A percentile compares a stretch with the other conserved stretches of the same genome.
phyloP scores from a whole-genome alignment of 2,888 invertebrate species.

The Nemoura dubitans region DNA sequence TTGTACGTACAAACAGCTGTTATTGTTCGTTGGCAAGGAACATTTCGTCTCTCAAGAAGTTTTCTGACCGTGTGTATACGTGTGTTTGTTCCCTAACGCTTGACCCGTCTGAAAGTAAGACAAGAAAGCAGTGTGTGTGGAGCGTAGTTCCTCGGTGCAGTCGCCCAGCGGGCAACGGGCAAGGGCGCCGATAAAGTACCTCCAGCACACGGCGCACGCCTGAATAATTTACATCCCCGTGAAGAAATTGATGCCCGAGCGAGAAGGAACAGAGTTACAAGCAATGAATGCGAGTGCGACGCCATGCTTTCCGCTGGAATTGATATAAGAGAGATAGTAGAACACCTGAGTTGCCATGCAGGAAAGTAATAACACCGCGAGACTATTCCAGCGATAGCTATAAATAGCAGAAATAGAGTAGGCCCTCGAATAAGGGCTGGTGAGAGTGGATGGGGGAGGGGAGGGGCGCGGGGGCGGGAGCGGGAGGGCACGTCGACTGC shows the following conservation, averaged over 20 bases:
- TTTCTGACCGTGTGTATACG: not conserved
- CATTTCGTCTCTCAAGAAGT: no score
- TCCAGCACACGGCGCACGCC: not conserved
- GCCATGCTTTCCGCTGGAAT: not conserved
- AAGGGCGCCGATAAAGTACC: constrained; percentile 22
- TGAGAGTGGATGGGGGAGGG: no score
- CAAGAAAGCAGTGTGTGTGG: not conserved
- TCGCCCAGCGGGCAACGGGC: not conserved
- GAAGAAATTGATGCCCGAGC: constrained; percentile 10
- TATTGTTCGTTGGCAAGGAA: no score
- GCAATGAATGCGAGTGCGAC: not conserved
- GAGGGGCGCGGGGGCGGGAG: not conserved
- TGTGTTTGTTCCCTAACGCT: not conserved
- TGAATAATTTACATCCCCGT: constrained; percentile 31
- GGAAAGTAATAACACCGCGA: constrained; percentile 42
- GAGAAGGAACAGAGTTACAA: not conserved
- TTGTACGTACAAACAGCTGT: no score
- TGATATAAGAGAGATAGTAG: constrained; percentile 20
- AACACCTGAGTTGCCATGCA: constrained; percentile 43
- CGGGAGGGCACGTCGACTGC: not conserved
- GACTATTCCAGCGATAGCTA: constrained; percentile 34
- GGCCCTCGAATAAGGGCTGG: not conserved
- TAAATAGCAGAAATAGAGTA: constrained; percentile 40
- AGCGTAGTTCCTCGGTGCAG: not conserved
- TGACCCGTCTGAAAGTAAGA: not conserved